Percentiles rank a stretch among this genome's conserved stretches.
These are phyloP conservation scores for human (Homo sapiens) DNA, from an alignment of 2,113 vertebrate genomes.

Conservation along the genomic window GRCh38 chr1:172350501-172351000, in stretches of 20 bases:
- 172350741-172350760: neutral
- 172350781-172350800: neutral
- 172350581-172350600: neutral
- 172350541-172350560: neutral
- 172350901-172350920: constrained; percentile 50
- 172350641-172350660: neutral
- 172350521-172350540: neutral
- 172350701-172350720: constrained; percentile 4
- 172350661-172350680: neutral
- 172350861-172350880: constrained; percentile 17
- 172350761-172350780: neutral
- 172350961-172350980: constrained; percentile 48
- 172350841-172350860: constrained; percentile 54
- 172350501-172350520: neutral
- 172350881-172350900: constrained; percentile 62
- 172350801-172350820: neutral
- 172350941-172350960: constrained; percentile 60
- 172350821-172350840: neutral
- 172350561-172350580: neutral
- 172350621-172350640: neutral
- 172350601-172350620: neutral
- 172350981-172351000: constrained; percentile 62
- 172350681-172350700: neutral
- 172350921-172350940: constrained; percentile 57
- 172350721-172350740: constrained; percentile 1